phyloP scores from a whole-genome alignment of 2,888 invertebrate genomes.

The Oscheius sp. region DNA sequence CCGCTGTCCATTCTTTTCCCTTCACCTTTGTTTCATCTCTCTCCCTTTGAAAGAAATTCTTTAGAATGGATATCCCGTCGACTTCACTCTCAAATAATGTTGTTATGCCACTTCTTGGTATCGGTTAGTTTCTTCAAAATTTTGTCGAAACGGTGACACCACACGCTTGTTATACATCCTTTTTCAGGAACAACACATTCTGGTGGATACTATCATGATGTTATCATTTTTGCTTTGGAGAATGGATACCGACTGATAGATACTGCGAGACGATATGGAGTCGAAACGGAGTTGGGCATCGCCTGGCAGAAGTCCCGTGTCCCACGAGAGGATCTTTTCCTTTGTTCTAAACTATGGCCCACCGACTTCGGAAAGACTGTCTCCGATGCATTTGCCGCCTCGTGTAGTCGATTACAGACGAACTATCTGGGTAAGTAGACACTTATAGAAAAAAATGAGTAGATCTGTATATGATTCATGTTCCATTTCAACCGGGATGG shows the following conservation, averaged over 20 bases:
- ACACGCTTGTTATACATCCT: background rate
- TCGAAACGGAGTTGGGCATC: constrained; percentile 68
- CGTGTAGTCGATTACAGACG: constrained; percentile 66
- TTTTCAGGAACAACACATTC: constrained; percentile 71
- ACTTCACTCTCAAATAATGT: constrained; percentile 40
- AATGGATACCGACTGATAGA: constrained; percentile 71
- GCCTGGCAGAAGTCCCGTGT: constrained; percentile 66
- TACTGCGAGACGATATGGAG: constrained; percentile 72
- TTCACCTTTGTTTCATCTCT: no score
- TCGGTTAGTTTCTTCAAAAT: no score
- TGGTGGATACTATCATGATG: constrained; percentile 71
- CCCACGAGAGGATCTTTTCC: constrained; percentile 68
- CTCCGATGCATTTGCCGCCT: constrained; percentile 64
- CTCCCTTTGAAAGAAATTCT: no score
- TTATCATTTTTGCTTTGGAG: constrained; percentile 70
- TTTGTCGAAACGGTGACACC: no score
- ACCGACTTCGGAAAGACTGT: constrained; percentile 70
- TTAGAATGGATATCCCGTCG: constrained; percentile 25
- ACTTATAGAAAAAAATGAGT: background rate
- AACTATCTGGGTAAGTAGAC: constrained; percentile 69
- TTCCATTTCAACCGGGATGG: constrained; percentile 70
- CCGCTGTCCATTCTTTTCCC: no score
- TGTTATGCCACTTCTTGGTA: constrained; percentile 45
- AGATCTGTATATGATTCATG: constrained; percentile 71
- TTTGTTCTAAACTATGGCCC: constrained; percentile 71